Conservation (phyloP, 2,797 vertebrate species). For the Mionectes olivaceus region DNA sequence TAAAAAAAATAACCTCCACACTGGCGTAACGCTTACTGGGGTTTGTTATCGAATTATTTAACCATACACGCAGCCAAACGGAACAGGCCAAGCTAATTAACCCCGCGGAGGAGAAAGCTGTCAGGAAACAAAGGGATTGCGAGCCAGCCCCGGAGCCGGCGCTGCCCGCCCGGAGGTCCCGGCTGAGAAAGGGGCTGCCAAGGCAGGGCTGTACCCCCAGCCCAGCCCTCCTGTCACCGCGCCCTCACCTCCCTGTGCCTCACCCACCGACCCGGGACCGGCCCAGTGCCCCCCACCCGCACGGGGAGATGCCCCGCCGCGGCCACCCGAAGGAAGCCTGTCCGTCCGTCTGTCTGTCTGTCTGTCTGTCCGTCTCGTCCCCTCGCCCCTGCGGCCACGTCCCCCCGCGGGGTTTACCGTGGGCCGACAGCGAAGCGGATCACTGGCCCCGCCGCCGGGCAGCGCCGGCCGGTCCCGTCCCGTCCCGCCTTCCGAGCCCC, state of each 20-base stretch:
- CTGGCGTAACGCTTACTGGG: neutral
- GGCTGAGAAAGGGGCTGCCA: neutral
- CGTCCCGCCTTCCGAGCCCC: no score
- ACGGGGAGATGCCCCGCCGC: neutral
- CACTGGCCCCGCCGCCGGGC: neutral
- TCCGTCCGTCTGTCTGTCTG: neutral
- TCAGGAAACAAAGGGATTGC: slow-evolving; percentile 8
- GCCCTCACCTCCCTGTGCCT: neutral
- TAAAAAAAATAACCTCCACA: neutral
- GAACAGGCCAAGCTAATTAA: neutral
- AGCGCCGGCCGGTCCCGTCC: neutral
- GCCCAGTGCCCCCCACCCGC: neutral
- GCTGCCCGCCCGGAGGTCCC: neutral
- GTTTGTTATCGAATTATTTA: neutral
- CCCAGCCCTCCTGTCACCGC: neutral
- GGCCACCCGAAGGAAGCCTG: neutral
- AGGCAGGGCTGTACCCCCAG: neutral
- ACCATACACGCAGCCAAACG: neutral
- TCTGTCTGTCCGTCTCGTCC: neutral
- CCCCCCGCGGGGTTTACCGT: neutral
- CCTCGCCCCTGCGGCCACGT: neutral
- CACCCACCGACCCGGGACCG: neutral
- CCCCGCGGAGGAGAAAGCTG: neutral
- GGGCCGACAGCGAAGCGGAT: neutral
- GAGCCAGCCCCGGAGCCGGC: neutral